Base-by-base conservation (phyloP, 2,113 vertebrate species). In the Toxotes jaculatrix region DNA sequence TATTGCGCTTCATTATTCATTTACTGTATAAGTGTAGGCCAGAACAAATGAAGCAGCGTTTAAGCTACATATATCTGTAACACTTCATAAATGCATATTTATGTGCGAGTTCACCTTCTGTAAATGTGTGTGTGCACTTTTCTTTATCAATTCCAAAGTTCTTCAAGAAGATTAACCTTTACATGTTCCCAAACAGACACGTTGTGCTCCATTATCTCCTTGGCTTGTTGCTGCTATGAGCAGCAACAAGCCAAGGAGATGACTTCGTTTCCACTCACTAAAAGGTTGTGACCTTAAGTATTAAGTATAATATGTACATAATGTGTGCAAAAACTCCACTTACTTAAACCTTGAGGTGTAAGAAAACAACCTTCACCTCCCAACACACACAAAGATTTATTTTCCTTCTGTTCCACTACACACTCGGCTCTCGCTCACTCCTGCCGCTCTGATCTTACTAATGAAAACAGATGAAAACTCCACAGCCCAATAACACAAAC, bases 381-480 rank as follows among this genome's bases (percentile, higher is more conserved):
- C 14, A 27, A 47, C 23, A 60, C 8, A 63, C 53, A 63, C 1
- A 43, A 12, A 11, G 4, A 1, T 73, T 61, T 64, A 2, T 66
- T 76, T 83, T 27, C 7, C 19, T 40, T 49, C 36, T 38, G 55
- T 42, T 62, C n/a, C 21, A 40, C 43, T 7, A 59, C 21, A 40
- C 69, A 11, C 42, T 74, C 45, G 34, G 7, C 49, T 61, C 66
- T 49, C 45, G 34, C 40, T 61, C 70, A 38, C 71, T 49, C 57
- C 60, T 56, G 61, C 79, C 53, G 14, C 56, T 78, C 59, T 34
- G 12, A 65, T 64, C 61, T 69, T 45, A 43, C 89, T 91, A 91
- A 89, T 93, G 80, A 81, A 90, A 87, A 87, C 85, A 83, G 85
- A 91, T 87, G 84, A 92, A 91, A 94, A 92, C 87, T 83, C 86